These are phyloP conservation scores for Hippoglossus hippoglossus DNA, from an alignment of 2,797 vertebrate genomes.

Conservation along the genomic window DNA sequence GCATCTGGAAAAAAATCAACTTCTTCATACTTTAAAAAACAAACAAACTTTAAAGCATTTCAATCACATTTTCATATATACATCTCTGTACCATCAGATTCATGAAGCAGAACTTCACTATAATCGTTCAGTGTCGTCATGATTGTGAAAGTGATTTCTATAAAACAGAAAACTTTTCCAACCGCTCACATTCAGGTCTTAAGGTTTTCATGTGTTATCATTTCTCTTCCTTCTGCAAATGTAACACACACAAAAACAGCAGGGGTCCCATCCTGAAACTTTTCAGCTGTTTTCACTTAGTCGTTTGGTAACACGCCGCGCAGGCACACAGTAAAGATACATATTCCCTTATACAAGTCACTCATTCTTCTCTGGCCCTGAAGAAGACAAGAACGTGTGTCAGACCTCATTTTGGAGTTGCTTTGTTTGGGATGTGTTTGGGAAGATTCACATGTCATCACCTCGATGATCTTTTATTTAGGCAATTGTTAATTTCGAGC, in stretches of 20 bases:
- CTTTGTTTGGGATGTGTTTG: slow-evolving; percentile 20
- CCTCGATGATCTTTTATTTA: slow-evolving; percentile 1
- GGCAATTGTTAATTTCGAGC: slow-evolving; percentile 13
- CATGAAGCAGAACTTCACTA: slow-evolving; percentile 40
- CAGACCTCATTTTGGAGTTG: slow-evolving; percentile 16
- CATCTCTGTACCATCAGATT: slow-evolving; percentile 59
- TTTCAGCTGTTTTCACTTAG: slow-evolving; percentile 34
- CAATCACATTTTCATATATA: slow-evolving; percentile 51
- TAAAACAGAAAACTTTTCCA: slow-evolving; percentile 75
- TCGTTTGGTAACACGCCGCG: slow-evolving; percentile 50
- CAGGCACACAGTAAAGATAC: slow-evolving; percentile 45
- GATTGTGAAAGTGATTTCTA: slow-evolving; percentile 70
- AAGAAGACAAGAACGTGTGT: slow-evolving; percentile 19
- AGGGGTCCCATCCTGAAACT: slow-evolving; percentile 45
- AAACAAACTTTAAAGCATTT: slow-evolving; percentile 72
- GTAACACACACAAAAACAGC: slow-evolving; percentile 35
- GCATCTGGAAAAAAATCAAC: slow-evolving; percentile 43
- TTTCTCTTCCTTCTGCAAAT: slow-evolving; percentile 54
- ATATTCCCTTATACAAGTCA: slow-evolving; percentile 45
- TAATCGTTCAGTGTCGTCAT: slow-evolving; percentile 56
- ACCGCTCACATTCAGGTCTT: slow-evolving; percentile 65
- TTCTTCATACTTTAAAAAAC: slow-evolving; percentile 50
- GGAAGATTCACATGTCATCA: slow-evolving; percentile 4
- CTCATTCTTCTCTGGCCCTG: slow-evolving; percentile 11
- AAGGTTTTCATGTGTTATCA: slow-evolving; percentile 37